A percentile compares a stretch with the other conserved stretches of the same genome.
These are phyloP conservation scores for Hycleus cichorii DNA, from an alignment of 1,140 invertebrate genomes.

Conservation along the genomic window DNA sequence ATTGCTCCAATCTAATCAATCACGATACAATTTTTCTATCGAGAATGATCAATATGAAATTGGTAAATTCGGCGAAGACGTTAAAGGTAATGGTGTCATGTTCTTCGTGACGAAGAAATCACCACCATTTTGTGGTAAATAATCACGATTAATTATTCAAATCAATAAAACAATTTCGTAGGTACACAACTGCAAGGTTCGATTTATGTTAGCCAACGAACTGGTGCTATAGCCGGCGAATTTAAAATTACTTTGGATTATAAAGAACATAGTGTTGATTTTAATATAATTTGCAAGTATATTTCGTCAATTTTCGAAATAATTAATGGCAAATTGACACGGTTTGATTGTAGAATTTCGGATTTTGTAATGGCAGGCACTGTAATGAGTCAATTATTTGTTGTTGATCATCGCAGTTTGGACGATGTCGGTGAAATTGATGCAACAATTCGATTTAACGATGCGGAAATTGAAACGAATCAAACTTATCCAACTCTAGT, in stretches of 20 bases:
- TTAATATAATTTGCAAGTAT: constrained; percentile 37
- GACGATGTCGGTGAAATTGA: constrained; percentile 20
- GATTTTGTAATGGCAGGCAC: constrained; percentile 30
- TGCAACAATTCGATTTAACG: constrained; percentile 25
- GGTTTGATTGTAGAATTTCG: constrained; percentile 14
- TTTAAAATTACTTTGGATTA: constrained; percentile 31
- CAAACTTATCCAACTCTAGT: constrained; percentile 14
- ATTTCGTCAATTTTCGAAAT: constrained; percentile 11
- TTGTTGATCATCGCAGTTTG: constrained; percentile 25
- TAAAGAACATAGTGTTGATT: constrained; percentile 26
- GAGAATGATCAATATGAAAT: constrained; percentile 23
- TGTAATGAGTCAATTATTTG: constrained; percentile 28
- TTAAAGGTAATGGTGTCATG: constrained; percentile 38
- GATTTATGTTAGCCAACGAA: constrained; percentile 34
- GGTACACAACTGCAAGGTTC: constrained; percentile 37
- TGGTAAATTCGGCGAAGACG: constrained; percentile 36
- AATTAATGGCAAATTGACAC: background rate
- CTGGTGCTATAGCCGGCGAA: constrained; percentile 30
- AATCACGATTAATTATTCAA: too few relatives aligned
- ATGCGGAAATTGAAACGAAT: constrained; percentile 23
- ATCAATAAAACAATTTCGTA: constrained; percentile 10
- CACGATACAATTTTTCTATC: constrained; percentile 12
- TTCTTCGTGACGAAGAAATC: constrained; percentile 37
- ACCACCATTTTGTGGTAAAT: constrained; percentile 39
- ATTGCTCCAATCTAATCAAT: background rate